Evolutionary conservation across 92 coral and sea anemone species (phyloP), one percentile per base, ranked within the genome.

Genomic region (Chrysogorgia sp.): DNA sequence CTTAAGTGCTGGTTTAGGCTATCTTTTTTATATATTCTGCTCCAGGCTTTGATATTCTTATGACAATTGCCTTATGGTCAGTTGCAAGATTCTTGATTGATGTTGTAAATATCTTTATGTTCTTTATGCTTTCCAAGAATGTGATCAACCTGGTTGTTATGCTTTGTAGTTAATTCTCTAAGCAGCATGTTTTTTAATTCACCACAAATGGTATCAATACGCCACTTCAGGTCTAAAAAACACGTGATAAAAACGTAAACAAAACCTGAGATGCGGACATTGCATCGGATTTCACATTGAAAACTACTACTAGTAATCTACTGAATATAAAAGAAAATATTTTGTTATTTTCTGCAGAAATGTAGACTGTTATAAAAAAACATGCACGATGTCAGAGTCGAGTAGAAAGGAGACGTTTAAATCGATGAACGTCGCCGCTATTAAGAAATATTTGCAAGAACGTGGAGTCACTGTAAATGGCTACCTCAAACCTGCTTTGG

Each of bases 401-500:
- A 45, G 52, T 45, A 45, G 52, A 45, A 45, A 9, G 52, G 52
- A 45, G 52, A 45, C 19, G 52, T 45, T 45, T 45, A 45, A 45
- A 10, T 45, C 52, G 52, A 45, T 45, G 52, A 45, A 45, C 52
- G 52, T 45, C 52, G 10, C 52, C n/a, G n/a, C n/a, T n/a, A 40
- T 76, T 6, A 35, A 59, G 55, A 1, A 60, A 7, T 57, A 59
- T 40, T 37, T 76, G 59, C 81, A 60, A 76, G 81, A 76, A 50
- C 57, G 81, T 41, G 81, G 81, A n/a, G 55, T 76, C 1, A 58
- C 81, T 15, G 71, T 76, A 29, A 76, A 66, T 61, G 82, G 74
- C 47, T 52, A 76, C 35, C 55, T 76, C 40, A 76, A 76, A 52
- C n/a, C n/a, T n/a, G n/a, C n/a, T n/a, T n/a, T n/a, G n/a, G n/a